Evolutionary conservation across 1,140 invertebrate genomes (phyloP).

Genomic region (Cephus cinctus): DNA sequence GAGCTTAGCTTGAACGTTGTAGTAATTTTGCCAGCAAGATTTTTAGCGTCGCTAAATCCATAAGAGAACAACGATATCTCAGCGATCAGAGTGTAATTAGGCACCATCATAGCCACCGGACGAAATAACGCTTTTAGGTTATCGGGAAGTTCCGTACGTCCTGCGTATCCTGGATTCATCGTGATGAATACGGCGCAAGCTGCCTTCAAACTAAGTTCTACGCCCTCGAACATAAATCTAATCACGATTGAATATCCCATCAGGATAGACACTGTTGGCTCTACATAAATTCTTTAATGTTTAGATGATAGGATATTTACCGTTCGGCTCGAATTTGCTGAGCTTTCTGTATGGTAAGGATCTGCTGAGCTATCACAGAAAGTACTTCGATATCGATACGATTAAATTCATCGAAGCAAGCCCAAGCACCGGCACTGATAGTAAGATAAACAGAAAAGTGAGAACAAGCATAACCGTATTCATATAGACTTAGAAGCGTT

Average conservation of each 20-base stretch:
- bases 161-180: constrained; percentile 76
- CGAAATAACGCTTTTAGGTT: constrained; percentile 74
- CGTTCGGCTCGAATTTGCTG: constrained; percentile 48
- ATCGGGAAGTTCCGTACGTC: constrained; percentile 71
- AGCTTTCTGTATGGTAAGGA: constrained; percentile 64
- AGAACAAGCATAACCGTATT: not conserved
- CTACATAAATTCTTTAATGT: not conserved
- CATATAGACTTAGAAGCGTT: not conserved
- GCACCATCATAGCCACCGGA: constrained; percentile 78
- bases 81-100: constrained; percentile 70
- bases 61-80: constrained; percentile 73
- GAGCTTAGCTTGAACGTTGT: constrained; percentile 72
- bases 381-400: constrained; percentile 69
- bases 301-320: constrained; percentile 23
- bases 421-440: constrained; percentile 69
- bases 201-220: constrained; percentile 61
- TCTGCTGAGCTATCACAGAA: constrained; percentile 64
- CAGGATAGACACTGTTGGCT: not conserved
- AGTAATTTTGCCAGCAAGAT: constrained; percentile 70
- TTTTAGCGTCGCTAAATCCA: constrained; percentile 66
- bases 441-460: constrained; percentile 35
- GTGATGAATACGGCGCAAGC: constrained; percentile 73
- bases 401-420: constrained; percentile 80
- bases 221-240: constrained; percentile 68
- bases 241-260: constrained; percentile 7